Base-by-base conservation (phyloP, 2,113 vertebrate genomes). In the Melanerpes formicivorus region DNA sequence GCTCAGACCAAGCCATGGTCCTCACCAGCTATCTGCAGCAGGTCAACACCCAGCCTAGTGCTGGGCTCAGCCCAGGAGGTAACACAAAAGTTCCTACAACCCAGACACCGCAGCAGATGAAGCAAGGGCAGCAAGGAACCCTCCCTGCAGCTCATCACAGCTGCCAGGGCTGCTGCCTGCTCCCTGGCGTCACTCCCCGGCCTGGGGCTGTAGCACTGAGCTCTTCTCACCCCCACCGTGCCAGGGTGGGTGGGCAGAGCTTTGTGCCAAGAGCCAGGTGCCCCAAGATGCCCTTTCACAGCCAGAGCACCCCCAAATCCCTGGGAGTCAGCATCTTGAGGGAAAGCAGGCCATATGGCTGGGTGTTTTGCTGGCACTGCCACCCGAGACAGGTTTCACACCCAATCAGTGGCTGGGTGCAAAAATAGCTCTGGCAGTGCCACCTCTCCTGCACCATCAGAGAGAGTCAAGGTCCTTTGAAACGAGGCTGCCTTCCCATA, bases 51-150 rank as follows among this genome's bases (percentile, higher is more conserved):
- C 66, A 22, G 26, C 46, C 48, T 22, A 19, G 6, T 6, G 32
- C 66, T 3, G 0, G 30, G 50, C 6, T 6, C 22, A 27, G 56
- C 26, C 55, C 59, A 2, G 1, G 37, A 18, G 26, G 10, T 9
- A 1, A 6, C 0, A 0, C 0, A 1, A 50, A 4, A 19, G 18
- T 50, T 82, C 5, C 54, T 15, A 0, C 0, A 4, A 1, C 0
- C 5, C 40, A 11, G 63, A 13, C 9, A 10, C 2, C 0, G 1
- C n/a, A 18, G 80, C 40, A 22, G 63, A 7, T 7, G 80, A 48
- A 25, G 22, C 8, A 16, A 19, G 66, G 17, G 3, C 78, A 16
- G 22, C 7, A 14, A 15, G 13, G 14, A 29, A 1, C 11, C 26
- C 22, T 52, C 67, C 48, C 70, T 11, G 5, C 23, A 1, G 64